These are phyloP conservation scores for Burhinus bistriatus DNA, from an alignment of 2,113 vertebrate species.

Conservation along the genomic window DNA sequence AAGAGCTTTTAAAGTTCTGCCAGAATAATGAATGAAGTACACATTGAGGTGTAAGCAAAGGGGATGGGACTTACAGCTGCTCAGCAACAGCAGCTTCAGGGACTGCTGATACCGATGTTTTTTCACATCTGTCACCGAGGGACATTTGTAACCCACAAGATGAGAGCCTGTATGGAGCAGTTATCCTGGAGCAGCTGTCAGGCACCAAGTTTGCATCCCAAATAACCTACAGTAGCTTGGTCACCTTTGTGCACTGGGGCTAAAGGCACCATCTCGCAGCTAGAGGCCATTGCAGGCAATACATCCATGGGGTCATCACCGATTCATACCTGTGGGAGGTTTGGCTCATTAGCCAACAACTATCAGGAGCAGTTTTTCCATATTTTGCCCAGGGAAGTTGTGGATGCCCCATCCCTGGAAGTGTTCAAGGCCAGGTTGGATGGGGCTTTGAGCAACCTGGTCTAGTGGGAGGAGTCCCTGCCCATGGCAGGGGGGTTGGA, in stretches of 20 bases:
- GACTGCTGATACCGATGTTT: neutral
- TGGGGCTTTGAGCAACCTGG: neutral
- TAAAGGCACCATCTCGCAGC: neutral
- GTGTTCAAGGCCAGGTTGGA: neutral
- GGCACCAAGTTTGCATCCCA: neutral
- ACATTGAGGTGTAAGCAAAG: neutral
- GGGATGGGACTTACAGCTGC: neutral
- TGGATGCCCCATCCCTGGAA: neutral
- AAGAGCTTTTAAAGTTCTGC: neutral
- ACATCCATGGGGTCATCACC: accelerated
- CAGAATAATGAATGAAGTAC: neutral
- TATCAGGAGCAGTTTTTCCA: neutral
- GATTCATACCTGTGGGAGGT: neutral
- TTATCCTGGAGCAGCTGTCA: neutral
- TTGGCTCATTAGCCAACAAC: neutral
- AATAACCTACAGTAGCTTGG: neutral
- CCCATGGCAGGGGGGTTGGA: neutral
- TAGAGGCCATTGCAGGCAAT: neutral
- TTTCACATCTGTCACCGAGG: neutral
- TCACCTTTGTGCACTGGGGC: neutral
- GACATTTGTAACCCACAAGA: neutral
- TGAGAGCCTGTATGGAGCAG: neutral
- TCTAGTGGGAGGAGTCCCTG: neutral
- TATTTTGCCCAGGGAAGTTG: neutral
- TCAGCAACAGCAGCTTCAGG: neutral